A percentile compares a stretch with the other conserved stretches of the same genome.
Evolutionary conservation across 2,888 invertebrate genomes (phyloP).

Genomic region (Troides helena): DNA sequence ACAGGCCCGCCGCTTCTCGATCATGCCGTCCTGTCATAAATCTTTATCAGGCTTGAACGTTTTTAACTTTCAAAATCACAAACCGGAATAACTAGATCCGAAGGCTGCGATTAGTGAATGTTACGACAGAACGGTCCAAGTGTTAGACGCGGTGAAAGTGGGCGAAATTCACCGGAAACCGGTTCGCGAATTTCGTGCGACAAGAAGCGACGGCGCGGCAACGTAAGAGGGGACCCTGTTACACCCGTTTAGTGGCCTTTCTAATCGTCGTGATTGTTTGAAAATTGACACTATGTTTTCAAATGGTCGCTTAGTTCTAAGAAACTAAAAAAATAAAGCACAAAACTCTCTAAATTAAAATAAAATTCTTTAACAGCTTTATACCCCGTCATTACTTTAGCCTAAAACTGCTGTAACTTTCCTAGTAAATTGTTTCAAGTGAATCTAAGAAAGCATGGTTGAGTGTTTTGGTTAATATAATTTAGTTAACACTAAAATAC

Average conservation of each 20-base stretch:
- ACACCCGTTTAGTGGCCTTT: constrained; percentile 22
- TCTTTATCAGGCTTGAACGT: constrained; percentile 45
- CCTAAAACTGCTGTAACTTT: no score
- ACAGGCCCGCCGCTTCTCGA: background rate
- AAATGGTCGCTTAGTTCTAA: background rate
- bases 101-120: constrained; percentile 33
- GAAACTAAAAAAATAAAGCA: background rate
- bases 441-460: no score
- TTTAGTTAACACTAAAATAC: no score
- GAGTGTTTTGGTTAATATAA: no score
- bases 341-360: no score
- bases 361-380: no score
- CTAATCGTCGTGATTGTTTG: constrained; percentile 11
- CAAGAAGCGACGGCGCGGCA: constrained; percentile 30
- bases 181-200: constrained; percentile 43
- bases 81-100: constrained; percentile 53
- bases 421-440: no score
- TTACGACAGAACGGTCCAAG: constrained; percentile 32
- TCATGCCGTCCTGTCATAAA: constrained; percentile 45
- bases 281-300: background rate
- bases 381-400: no score
- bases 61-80: constrained; percentile 61
- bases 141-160: constrained; percentile 49
- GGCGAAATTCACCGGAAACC: constrained; percentile 39
- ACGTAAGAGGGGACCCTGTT: constrained; percentile 8